Percentiles rank a stretch among this genome's conserved stretches.
Evolutionary conservation across 2,888 invertebrate species (phyloP).

Genomic region (Piscicola geometra): DNA sequence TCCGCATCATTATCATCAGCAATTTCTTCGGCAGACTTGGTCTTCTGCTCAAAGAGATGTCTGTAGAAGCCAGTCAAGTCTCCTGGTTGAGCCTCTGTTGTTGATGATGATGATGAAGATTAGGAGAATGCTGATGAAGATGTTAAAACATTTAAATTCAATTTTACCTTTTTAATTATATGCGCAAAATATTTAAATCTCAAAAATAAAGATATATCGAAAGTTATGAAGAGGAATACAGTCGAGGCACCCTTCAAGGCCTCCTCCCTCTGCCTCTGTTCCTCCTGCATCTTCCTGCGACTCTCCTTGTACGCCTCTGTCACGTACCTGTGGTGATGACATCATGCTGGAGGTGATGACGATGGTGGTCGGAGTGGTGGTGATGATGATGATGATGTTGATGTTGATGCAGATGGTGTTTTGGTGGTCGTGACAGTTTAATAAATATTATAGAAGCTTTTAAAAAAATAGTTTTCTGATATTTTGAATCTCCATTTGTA

Average conservation of each 20-base stretch:
- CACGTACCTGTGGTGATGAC: background rate
- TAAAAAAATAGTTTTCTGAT: too few relatives aligned
- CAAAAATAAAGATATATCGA: too few relatives aligned
- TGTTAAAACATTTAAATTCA: background rate
- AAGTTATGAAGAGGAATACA: too few relatives aligned
- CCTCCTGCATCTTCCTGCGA: background rate
- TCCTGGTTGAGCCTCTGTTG: background rate
- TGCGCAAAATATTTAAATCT: too few relatives aligned
- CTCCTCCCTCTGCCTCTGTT: background rate
- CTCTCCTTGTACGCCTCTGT: slow-evolving; percentile 7
- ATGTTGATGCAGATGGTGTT: background rate
- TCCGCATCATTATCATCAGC: too few relatives aligned
- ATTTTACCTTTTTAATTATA: background rate
- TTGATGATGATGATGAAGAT: too few relatives aligned
- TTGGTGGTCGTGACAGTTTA: background rate
- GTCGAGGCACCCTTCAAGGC: background rate
- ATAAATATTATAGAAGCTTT: background rate
- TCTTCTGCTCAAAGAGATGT: background rate
- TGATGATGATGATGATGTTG: background rate
- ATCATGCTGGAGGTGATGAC: background rate
- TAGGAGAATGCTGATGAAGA: too few relatives aligned
- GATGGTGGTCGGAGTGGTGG: background rate
- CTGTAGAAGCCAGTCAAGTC: background rate
- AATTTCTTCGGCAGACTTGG: too few relatives aligned
- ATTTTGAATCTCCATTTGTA: too few relatives aligned